These are phyloP conservation scores for Montipora sp. DNA, from an alignment of 64 coral and sea anemone genomes.

Conservation along the genomic window DNA sequence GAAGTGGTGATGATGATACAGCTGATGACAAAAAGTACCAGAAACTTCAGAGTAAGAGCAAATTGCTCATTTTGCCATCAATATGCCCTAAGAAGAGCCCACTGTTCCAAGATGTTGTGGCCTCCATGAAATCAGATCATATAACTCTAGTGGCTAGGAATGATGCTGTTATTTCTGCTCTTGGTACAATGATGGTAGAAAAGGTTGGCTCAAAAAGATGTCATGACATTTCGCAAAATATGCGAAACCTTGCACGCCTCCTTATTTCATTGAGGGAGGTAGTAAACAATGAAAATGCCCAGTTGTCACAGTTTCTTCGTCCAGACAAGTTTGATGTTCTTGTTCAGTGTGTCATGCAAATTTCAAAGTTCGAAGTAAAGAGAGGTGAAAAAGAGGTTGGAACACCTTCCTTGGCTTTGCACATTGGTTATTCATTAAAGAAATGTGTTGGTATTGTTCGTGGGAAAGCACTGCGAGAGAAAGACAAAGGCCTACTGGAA, in stretches of 20 bases:
- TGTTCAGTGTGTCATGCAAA: neutral
- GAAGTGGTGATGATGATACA: neutral
- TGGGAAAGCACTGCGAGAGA: conserved; percentile 2
- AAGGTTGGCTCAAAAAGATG: neutral
- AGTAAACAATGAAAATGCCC: conserved; percentile 7
- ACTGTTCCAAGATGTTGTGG: conserved; percentile 4
- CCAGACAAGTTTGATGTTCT: neutral
- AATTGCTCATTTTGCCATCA: neutral
- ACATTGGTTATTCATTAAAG: conserved; percentile 16
- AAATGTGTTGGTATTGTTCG: conserved; percentile 6
- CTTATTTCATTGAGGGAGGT: neutral
- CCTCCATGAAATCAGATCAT: conserved; percentile 26
- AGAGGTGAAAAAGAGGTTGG: conserved; percentile 18
- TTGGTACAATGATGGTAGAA: conserved; percentile 2
- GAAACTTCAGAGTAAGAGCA: neutral
- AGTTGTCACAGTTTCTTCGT: conserved; percentile 17
- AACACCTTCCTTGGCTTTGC: conserved; percentile 3
- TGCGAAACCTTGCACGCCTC: conserved; percentile 37
- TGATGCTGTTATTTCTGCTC: conserved; percentile 1
- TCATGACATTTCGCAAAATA: conserved; percentile 36
- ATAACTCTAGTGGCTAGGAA: conserved; percentile 1
- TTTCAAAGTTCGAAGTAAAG: conserved; percentile 7
- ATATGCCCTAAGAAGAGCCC: neutral
- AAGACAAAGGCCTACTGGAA: neutral
- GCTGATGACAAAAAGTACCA: neutral